Evolutionary conservation across 2,797 vertebrate species (phyloP).

Genomic region (Odontamblyopus rebecca): DNA sequence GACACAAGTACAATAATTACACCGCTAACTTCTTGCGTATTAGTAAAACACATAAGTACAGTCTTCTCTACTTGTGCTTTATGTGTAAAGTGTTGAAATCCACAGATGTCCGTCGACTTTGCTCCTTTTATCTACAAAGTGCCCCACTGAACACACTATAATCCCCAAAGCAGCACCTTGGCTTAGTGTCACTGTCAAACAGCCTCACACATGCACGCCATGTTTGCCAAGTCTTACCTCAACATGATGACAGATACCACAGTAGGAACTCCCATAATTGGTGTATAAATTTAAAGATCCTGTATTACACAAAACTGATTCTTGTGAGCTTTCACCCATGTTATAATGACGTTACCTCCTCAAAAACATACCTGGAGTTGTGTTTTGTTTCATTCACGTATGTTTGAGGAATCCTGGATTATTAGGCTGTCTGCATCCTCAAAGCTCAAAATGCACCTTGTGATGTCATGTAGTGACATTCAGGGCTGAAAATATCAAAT

Average conservation of each 20-base stretch:
- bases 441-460: too few relatives aligned
- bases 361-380: too few relatives aligned
- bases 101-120: conserved; percentile 35
- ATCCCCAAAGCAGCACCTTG: conserved; percentile 61
- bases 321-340: too few relatives aligned
- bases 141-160: conserved; percentile 48
- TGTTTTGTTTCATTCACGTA: too few relatives aligned
- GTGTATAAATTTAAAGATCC: background rate
- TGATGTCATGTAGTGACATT: too few relatives aligned
- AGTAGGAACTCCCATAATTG: background rate
- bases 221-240: background rate
- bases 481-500: too few relatives aligned
- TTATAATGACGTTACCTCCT: too few relatives aligned
- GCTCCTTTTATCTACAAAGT: conserved; percentile 56
- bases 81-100: conserved; percentile 49
- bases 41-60: conserved; percentile 20
- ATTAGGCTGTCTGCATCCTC: too few relatives aligned
- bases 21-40: conserved; percentile 18
- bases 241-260: background rate
- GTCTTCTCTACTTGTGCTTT: conserved; percentile 44
- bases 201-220: conserved; percentile 31
- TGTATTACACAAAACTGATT: background rate
- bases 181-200: conserved; percentile 26
- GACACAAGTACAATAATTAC: conserved; percentile 36
- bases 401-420: too few relatives aligned